A percentile compares a stretch with the other conserved stretches of the same genome.
Conservation (phyloP, 2,797 vertebrate genomes). For the Lepus townsendii region DNA sequence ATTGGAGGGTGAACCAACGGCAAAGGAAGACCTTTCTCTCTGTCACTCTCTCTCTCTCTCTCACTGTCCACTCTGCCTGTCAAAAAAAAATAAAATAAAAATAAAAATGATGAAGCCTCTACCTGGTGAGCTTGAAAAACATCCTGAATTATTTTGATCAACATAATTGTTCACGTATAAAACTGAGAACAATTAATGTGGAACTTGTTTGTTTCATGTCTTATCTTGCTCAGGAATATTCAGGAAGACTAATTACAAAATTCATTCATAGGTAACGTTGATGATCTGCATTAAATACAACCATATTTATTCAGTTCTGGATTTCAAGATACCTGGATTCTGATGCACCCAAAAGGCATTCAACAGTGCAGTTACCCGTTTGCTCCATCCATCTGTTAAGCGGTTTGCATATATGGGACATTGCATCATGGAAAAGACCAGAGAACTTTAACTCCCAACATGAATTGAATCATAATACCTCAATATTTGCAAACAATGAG, state of each 20-base stretch:
- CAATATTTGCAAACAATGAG: slow-evolving; percentile 23
- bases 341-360: not conserved
- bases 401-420: not conserved
- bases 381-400: not conserved
- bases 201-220: slow-evolving; percentile 21
- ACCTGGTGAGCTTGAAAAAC: not conserved
- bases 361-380: not conserved
- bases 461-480: slow-evolving; percentile 5
- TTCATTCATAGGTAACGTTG: slow-evolving; percentile 47
- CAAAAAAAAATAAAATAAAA: no score
- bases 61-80: no score
- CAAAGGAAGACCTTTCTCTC: no score
- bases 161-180: slow-evolving; percentile 33
- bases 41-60: no score
- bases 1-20: no score
- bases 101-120: not conserved
- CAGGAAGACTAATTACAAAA: slow-evolving; percentile 25
- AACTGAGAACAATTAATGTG: slow-evolving; percentile 1
- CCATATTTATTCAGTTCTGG: not conserved
- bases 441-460: not conserved
- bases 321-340: slow-evolving; percentile 31
- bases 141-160: slow-evolving; percentile 9
- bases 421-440: not conserved
- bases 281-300: not conserved
- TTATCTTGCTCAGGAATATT: slow-evolving; percentile 32